These are phyloP conservation scores for Gortyna flavago DNA, from an alignment of 2,888 invertebrate species.

Conservation along the genomic window DNA sequence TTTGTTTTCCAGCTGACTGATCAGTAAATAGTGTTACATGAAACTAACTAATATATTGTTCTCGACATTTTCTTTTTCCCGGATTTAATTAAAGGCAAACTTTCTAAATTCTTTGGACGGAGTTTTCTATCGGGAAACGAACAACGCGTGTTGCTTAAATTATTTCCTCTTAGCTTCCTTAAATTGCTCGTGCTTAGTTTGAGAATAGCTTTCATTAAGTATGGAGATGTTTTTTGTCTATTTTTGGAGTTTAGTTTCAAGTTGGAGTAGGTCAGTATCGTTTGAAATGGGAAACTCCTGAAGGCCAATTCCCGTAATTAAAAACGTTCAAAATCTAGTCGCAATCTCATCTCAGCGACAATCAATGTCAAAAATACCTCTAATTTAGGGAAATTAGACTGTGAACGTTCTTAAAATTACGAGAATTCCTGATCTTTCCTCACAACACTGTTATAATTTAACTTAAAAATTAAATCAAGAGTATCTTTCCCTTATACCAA, in stretches of 20 bases:
- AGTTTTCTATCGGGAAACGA: conserved; percentile 61
- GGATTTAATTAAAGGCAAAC: conserved; percentile 58
- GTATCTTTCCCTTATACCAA: not conserved
- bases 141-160: conserved; percentile 64
- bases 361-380: too few relatives aligned
- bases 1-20: conserved; percentile 19
- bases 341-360: too few relatives aligned
- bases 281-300: not conserved
- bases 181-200: conserved; percentile 46
- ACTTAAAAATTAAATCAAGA: not conserved
- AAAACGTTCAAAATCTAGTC: too few relatives aligned
- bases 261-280: conserved; percentile 18
- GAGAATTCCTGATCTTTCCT: too few relatives aligned
- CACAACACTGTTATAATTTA: not conserved
- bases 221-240: conserved; percentile 19
- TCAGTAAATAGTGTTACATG: conserved; percentile 40
- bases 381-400: too few relatives aligned
- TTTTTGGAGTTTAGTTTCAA: not conserved
- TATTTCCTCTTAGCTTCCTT: conserved; percentile 52
- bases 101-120: conserved; percentile 60
- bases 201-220: conserved; percentile 40
- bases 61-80: conserved; percentile 49
- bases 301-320: too few relatives aligned
- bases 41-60: conserved; percentile 49
- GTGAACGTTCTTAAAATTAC: too few relatives aligned